Conservation (phyloP, 2,888 invertebrate genomes). For the Ectemnius cavifrons region DNA sequence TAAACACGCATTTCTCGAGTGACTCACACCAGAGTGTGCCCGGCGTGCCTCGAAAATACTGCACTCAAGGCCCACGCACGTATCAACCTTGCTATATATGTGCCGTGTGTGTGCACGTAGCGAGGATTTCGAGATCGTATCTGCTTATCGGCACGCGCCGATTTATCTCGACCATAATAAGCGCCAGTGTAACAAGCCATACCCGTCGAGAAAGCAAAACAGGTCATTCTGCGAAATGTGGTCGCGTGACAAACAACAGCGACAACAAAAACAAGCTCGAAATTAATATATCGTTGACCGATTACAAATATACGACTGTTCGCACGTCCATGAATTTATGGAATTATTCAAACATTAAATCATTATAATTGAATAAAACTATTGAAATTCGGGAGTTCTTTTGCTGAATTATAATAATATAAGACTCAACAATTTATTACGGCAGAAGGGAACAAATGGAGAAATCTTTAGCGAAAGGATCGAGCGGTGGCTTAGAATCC, state of each 20-base stretch:
- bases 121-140: conserved; percentile 13
- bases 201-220: background rate
- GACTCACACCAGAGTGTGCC: background rate
- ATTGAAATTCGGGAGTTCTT: too few relatives aligned
- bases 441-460: too few relatives aligned
- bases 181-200: background rate
- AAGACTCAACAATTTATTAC: too few relatives aligned
- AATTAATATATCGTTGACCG: too few relatives aligned
- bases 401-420: too few relatives aligned
- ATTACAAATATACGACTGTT: too few relatives aligned
- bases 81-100: background rate
- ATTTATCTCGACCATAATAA: conserved; percentile 6
- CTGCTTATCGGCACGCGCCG: conserved; percentile 22
- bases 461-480: too few relatives aligned
- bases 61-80: background rate
- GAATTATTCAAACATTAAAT: too few relatives aligned
- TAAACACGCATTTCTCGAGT: conserved; percentile 5
- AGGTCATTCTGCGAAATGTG: background rate
- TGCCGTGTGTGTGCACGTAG: background rate
- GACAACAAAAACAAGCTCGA: too few relatives aligned
- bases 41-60: conserved; percentile 4
- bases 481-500: too few relatives aligned
- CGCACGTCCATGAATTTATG: too few relatives aligned
- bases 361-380: too few relatives aligned
- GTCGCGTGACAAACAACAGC: background rate